Evolutionary conservation across 2,797 vertebrate genomes (phyloP).

Genomic region (Aselliscus stoliczkanus): DNA sequence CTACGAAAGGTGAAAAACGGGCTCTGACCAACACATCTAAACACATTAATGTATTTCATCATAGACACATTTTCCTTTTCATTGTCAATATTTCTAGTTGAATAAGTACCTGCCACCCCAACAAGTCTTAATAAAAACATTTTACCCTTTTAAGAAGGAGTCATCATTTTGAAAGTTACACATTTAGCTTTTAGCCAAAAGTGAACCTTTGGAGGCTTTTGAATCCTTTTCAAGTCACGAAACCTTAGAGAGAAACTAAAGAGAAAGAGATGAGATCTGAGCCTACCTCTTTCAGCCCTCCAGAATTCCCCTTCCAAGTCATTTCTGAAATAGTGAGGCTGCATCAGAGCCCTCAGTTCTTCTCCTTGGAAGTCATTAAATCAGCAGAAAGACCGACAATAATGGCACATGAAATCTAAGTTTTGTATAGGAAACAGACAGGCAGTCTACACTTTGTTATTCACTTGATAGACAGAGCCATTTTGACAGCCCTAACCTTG

Average conservation of each 20-base stretch:
- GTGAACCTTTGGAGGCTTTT: slow-evolving; percentile 53
- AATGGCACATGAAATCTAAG: slow-evolving; percentile 83
- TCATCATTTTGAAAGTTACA: slow-evolving; percentile 34
- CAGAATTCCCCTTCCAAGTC: slow-evolving; percentile 64
- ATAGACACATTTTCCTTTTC: slow-evolving; percentile 32
- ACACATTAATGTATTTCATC: neutral
- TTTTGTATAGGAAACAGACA: slow-evolving; percentile 93
- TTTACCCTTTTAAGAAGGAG: neutral
- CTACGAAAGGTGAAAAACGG: slow-evolving; percentile 34
- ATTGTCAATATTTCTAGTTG: slow-evolving; percentile 41
- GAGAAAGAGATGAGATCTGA: slow-evolving; percentile 51
- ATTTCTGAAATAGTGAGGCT: slow-evolving; percentile 66
- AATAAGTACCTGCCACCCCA: neutral
- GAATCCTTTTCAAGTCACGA: slow-evolving; percentile 61
- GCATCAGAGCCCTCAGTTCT: slow-evolving; percentile 43
- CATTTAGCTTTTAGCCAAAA: slow-evolving; percentile 52
- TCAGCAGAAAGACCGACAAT: slow-evolving; percentile 68
- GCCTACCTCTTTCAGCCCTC: slow-evolving; percentile 74
- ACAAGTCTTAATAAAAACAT: slow-evolving; percentile 22
- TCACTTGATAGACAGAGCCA: slow-evolving; percentile 96
- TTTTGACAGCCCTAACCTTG: slow-evolving; percentile 98
- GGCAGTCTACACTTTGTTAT: slow-evolving; percentile 94
- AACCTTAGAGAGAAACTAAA: slow-evolving; percentile 35
- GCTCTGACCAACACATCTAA: neutral
- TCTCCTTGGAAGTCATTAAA: slow-evolving; percentile 74